Base-by-base conservation (phyloP, 1,140 invertebrate species). In the Amphibalanus amphitrite region DNA sequence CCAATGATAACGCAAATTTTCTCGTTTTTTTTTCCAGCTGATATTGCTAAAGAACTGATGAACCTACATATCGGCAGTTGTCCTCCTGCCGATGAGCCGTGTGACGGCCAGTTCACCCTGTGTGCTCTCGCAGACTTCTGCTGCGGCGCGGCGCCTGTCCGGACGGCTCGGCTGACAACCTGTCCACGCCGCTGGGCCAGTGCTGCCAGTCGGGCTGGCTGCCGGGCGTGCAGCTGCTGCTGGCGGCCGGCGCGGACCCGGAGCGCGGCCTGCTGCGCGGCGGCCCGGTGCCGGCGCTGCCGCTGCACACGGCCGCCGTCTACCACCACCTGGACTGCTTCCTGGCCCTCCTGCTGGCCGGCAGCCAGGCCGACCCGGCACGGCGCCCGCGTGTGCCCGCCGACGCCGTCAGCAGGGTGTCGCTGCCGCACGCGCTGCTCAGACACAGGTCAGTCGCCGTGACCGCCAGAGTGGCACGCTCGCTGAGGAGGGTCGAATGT, bases 341-440 rank as follows among this genome's bases (percentile, higher is more conserved):
- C n/a, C 65, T 67, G 65, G 65, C 65, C n/a, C 65, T 67, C n/a
- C 65, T 67, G 65, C 65, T 67, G 65, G 65, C 65, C 28, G 65
- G 65, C 3, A 28, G 65, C n/a, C 65, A 15, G 26, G 26, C 65
- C 3, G 65, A 67, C 65, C 28, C 65, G 17, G 47, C 6, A 1
- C 47, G 47, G 6, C 6, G 47, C 1, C 6, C 6, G 47, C 47
- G 17, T 20, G 47, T 59, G 47, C 6, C 47, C 10, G 6, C 47
- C 6, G 47, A 59, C 47, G 65, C 28, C 65, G 28, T 67, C n/a
- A 26, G 28, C n/a, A 26, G 28, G 65, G 65, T 67, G 65, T 67
- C 65, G n/a, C 65, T 67, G 20, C 65, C 65, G 28, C 65, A 67
- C 28, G 65, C 65, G 10, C 23, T 67, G 65, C 65, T 67, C 26